Evolutionary conservation across 1,140 invertebrate species (phyloP).

Genomic region (Drosophila simulans): DNA sequence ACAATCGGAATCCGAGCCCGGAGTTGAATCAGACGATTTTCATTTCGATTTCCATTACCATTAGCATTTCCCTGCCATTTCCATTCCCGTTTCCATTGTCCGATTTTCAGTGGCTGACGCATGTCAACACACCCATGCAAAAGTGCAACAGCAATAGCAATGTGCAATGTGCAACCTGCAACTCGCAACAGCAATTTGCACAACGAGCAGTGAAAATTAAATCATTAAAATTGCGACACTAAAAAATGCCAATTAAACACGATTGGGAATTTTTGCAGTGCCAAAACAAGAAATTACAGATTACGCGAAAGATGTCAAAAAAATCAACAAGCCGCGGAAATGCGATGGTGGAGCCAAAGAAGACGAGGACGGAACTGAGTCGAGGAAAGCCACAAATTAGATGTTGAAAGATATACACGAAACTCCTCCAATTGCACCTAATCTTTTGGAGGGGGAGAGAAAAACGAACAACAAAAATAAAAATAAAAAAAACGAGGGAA

Average conservation of each 20-base stretch:
- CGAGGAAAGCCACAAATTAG: conserved; percentile 75
- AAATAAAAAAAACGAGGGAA: conserved; percentile 2
- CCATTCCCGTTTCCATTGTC: conserved; percentile 35
- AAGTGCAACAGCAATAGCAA: conserved; percentile 24
- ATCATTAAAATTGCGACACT: conserved; percentile 68
- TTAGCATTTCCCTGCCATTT: conserved; percentile 33
- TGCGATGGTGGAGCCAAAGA: conserved; percentile 20
- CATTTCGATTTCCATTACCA: conserved; percentile 38
- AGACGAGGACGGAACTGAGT: conserved; percentile 47
- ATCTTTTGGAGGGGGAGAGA: conserved; percentile 6
- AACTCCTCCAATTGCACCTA: conserved; percentile 38
- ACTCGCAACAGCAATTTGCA: conserved; percentile 41
- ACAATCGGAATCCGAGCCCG: conserved; percentile 17
- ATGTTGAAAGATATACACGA: conserved; percentile 53
- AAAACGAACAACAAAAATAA: neutral
- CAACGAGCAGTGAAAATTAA: conserved; percentile 48
- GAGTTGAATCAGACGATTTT: conserved; percentile 16
- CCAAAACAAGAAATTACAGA: conserved; percentile 46
- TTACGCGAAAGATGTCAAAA: conserved; percentile 37
- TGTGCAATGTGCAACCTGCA: conserved; percentile 23
- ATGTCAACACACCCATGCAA: conserved; percentile 52
- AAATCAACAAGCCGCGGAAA: conserved; percentile 36
- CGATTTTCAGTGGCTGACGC: conserved; percentile 54
- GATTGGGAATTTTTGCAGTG: conserved; percentile 52
- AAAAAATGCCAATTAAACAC: conserved; percentile 70